Base-by-base conservation (phyloP, 2,113 vertebrate genomes). In the Hippocampus abdominalis region DNA sequence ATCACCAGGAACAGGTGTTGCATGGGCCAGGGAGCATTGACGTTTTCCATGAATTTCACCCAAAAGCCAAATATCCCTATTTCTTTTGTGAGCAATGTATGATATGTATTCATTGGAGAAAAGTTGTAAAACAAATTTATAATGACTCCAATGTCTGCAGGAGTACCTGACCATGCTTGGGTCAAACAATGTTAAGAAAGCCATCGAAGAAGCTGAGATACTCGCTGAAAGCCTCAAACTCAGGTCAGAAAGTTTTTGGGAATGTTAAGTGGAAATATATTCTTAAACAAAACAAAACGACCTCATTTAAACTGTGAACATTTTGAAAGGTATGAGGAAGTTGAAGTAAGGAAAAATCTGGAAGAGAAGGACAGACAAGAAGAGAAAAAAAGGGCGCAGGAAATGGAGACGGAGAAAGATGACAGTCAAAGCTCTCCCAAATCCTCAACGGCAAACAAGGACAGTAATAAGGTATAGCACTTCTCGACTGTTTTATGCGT, bases 191-290 rank as follows among this genome's bases (percentile, higher is more conserved):
- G 93, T 99, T 80, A 95, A 94, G 90, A 99, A 96, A 91, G 94
- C 97, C 77, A 86, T 99, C 23, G 96, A 98, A 91, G 96, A 98
- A 93, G 96, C 97, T 0, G 97, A 99, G 91, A 96, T 94, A 86
- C 93, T 99, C 27, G 96, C 97, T 61, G 95, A 95, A 81, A 99
- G 97, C 89, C 94, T 99, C 87, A 98, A 98, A 91, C 94, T 97
- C 85, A 89, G 93, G 93, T 93, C 23, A 72, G 84, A 73, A 2
- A 15, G 13, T 64, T 57, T 63, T 6, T 39, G 0, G 23, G 23
- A 27, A 54, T 67, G 9, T 23, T 29, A 2, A 66, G 60, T 53
- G n/a, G 2, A 2, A 61, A 49, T 40, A 12, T 51, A 12, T n/a
- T 40, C 2, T 32, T 25, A 20, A 18, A 48, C 4, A 48, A 15